Conservation (phyloP, 2,888 invertebrate species). For the Rotaria sp. region DNA sequence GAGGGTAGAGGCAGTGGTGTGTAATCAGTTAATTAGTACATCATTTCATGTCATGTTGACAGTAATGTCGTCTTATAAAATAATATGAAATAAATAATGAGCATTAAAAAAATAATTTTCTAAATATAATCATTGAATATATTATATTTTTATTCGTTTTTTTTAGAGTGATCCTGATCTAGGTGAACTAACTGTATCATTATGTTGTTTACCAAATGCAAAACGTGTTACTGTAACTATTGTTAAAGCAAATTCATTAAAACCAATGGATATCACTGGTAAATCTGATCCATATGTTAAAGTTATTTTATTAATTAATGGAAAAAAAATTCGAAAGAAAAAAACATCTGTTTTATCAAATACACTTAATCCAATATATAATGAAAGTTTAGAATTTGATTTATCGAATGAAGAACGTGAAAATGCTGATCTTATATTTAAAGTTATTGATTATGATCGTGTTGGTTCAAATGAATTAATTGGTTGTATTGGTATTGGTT, state of each 20-base stretch:
- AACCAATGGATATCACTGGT: constrained; percentile 86
- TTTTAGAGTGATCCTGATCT: constrained; percentile 73
- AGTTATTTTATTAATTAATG: constrained; percentile 76
- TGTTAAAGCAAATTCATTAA: constrained; percentile 79
- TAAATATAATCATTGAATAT: too few relatives aligned
- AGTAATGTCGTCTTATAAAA: too few relatives aligned
- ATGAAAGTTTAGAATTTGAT: constrained; percentile 86
- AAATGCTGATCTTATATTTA: constrained; percentile 72
- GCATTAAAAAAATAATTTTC: too few relatives aligned
- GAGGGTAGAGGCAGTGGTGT: too few relatives aligned
- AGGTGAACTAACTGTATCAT: constrained; percentile 81
- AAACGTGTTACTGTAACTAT: constrained; percentile 80
- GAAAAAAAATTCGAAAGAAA: constrained; percentile 81
- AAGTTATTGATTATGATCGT: constrained; percentile 82
- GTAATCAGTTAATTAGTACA: too few relatives aligned
- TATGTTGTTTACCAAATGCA: constrained; percentile 82
- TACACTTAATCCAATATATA: constrained; percentile 78
- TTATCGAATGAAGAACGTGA: constrained; percentile 72
- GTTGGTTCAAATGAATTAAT: constrained; percentile 78
- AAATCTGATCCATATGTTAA: constrained; percentile 91
- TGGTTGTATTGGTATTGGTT: constrained; percentile 72
- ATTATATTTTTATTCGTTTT: too few relatives aligned
- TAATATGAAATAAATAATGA: too few relatives aligned
- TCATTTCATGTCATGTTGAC: too few relatives aligned
- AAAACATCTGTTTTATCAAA: constrained; percentile 82